Conservation (phyloP, 2,797 vertebrate species). For the Acropternis orthonyx region DNA sequence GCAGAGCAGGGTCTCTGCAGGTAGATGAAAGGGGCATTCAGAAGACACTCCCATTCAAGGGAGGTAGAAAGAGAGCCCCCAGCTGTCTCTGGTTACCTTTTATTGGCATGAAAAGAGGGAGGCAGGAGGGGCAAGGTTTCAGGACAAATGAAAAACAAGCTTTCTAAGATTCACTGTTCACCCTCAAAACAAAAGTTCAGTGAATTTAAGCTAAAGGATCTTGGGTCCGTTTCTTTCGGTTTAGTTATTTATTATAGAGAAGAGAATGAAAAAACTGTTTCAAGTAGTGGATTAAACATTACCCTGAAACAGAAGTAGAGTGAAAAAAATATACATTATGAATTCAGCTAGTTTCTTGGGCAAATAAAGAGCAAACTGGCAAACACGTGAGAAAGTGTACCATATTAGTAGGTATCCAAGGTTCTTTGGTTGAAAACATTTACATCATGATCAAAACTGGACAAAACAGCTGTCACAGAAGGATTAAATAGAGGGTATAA, state of each 20-base stretch:
- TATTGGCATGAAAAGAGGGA: conserved; percentile 35
- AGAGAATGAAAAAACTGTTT: neutral
- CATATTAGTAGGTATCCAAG: conserved; percentile 4
- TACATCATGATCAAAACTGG: neutral
- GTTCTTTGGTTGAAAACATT: conserved; percentile 23
- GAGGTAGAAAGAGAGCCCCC: conserved; percentile 15
- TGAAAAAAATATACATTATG: neutral
- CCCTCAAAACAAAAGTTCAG: conserved; percentile 36
- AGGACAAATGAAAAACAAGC: conserved; percentile 52
- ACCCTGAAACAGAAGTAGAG: neutral
- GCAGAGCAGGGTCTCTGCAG: conserved; percentile 36
- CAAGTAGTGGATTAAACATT: neutral
- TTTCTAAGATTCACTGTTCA: conserved; percentile 56
- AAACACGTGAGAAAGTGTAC: neutral
- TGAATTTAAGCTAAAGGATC: neutral
- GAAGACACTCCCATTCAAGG: conserved; percentile 24
- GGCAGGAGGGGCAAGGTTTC: conserved; percentile 18
- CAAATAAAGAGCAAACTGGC: neutral
- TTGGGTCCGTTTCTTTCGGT: conserved; percentile 15
- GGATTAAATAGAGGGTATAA: neutral
- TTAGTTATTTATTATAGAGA: conserved; percentile 13
- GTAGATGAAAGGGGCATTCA: conserved; percentile 62
- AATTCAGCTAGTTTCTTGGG: neutral
- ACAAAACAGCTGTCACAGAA: conserved; percentile 21
- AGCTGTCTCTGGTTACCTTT: conserved; percentile 63